phyloP scores from a whole-genome alignment of 2,113 vertebrate species.

The Pyrgilauda ruficollis region DNA sequence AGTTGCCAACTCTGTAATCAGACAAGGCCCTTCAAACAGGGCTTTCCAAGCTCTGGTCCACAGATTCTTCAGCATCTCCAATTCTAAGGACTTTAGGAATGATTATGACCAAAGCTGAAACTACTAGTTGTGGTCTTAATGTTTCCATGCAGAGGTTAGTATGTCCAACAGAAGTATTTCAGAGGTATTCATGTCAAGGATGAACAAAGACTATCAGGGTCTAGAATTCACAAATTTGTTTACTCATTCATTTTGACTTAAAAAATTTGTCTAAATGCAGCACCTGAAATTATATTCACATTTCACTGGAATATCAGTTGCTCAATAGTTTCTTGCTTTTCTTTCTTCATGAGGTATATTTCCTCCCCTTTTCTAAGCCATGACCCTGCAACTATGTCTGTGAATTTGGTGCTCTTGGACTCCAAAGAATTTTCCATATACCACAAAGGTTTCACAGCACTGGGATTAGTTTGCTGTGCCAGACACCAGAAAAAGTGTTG shows the following conservation, averaged over 20 bases:
- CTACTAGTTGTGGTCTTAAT: background rate
- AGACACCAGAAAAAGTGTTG: background rate
- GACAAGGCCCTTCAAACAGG: background rate
- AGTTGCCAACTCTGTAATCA: background rate
- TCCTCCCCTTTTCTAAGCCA: background rate
- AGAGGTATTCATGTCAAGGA: background rate
- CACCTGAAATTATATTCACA: background rate
- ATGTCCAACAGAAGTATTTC: background rate
- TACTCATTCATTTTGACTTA: background rate
- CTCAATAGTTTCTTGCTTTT: background rate
- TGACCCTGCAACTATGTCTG: background rate
- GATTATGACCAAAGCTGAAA: background rate
- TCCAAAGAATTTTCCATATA: background rate
- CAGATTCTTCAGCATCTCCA: background rate
- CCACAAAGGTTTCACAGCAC: background rate
- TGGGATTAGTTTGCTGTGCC: rapidly evolving
- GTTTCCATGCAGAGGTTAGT: background rate
- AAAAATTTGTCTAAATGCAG: background rate
- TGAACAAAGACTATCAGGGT: background rate
- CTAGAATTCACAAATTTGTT: background rate
- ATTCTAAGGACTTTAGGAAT: background rate
- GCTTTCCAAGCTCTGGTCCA: background rate
- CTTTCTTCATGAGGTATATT: background rate
- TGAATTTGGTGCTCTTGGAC: background rate
- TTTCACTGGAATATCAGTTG: background rate